A percentile compares a stretch with the other conserved stretches of the same genome.
Evolutionary conservation across 1,140 invertebrate genomes (phyloP).

Genomic region (Elysia chlorotica): DNA sequence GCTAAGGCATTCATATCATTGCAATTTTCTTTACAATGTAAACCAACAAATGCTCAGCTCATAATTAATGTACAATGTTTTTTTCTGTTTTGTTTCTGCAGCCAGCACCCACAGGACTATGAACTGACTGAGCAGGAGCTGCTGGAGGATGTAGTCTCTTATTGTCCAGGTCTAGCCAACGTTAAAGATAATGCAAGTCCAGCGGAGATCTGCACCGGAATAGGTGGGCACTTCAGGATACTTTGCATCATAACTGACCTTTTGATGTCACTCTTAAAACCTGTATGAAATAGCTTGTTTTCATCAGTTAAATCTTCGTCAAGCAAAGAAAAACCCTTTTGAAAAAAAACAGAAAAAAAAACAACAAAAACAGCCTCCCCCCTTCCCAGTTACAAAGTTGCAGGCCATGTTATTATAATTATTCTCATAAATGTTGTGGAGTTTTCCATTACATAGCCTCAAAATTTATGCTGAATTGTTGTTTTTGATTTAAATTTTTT

Average conservation of each 20-base stretch:
- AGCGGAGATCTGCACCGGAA: constrained; percentile 25
- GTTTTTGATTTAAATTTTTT: neutral
- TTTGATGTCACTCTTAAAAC: neutral
- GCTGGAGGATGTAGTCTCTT: constrained; percentile 46
- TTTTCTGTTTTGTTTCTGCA: constrained; percentile 24
- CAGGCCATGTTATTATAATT: too few species aligned
- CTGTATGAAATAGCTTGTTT: too few species aligned
- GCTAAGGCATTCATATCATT: too few species aligned
- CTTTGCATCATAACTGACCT: neutral
- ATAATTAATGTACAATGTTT: too few species aligned
- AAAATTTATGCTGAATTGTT: neutral
- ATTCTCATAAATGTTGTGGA: too few species aligned
- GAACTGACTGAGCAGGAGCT: constrained; percentile 40
- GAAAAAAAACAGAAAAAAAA: too few species aligned
- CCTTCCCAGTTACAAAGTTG: neutral
- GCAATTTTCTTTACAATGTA: too few species aligned
- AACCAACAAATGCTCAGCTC: too few species aligned
- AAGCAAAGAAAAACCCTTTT: too few species aligned
- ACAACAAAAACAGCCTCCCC: too few species aligned
- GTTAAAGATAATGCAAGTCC: constrained; percentile 21
- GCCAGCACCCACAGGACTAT: constrained; percentile 48
- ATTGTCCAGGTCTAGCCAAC: constrained; percentile 44
- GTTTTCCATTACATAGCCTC: neutral
- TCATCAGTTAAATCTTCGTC: too few species aligned
- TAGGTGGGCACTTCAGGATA: constrained; percentile 31